Base-by-base conservation (phyloP, 2,797 vertebrate species). In the Amniataba percoides region DNA sequence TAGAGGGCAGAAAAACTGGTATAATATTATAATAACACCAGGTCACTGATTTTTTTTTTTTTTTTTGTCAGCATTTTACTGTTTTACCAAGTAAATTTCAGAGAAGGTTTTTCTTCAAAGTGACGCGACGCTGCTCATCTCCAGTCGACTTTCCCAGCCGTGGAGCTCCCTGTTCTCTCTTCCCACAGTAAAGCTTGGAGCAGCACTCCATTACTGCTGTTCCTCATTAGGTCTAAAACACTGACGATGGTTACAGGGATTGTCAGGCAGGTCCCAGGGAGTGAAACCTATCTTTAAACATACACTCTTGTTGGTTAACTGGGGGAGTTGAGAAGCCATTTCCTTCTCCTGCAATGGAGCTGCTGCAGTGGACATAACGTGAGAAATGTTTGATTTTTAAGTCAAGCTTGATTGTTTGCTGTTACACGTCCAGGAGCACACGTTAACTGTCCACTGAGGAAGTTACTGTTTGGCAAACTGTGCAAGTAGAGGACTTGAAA, bases 231-330 rank as follows among this genome's bases (percentile, higher is more conserved):
- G 75, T 61, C 67, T 78, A 64, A 77, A 90, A 68, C 73, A 74
- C 19, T 75, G 84, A 80, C 48, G 58, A 56, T 49, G 48, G 77
- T 85, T 90, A 73, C 62, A 18, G 73, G 79, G 82, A 82, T 77
- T 87, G 86, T 87, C 87, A 90, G 86, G 52, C 60, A 9, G 83
- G 78, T 87, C 77, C 73, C 77, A 58, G 68, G 73, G 82, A 89
- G 80, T 70, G 80, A 92, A 87, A 87, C 31, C 71, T 85, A 84
- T 87, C 84, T 90, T 91, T 81, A 90, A 89, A 85, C 80, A 79
- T 68, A 81, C 74, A 36, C 59, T 81, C 64, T 62, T 74, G 60
- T 77, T 75, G 82, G 74, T 88, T 74, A 49, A 81, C 76, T 76
- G 43, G 1, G 71, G 40, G 48, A 77, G 69, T 42, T 43, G 36